A percentile compares a stretch with the other conserved stretches of the same genome.
Conservation (phyloP, 2,113 vertebrate genomes). For the Brachionichthys hirsutus region DNA sequence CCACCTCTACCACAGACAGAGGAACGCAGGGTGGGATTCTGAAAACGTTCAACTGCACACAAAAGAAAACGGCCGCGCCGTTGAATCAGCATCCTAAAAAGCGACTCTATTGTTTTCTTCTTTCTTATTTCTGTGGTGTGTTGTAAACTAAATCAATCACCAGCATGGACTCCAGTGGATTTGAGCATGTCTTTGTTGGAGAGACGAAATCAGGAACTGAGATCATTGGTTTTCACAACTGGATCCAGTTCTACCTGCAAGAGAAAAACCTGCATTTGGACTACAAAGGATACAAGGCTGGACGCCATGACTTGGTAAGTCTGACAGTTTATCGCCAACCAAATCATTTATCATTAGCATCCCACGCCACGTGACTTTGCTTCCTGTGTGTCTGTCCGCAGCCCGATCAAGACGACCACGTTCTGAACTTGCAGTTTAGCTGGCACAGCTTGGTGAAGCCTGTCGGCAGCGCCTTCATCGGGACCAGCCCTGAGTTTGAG, state of each 20-base stretch:
- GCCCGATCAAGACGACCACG: slow-evolving; percentile 84
- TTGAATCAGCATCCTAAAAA: neutral
- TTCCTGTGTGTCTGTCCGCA: slow-evolving; percentile 47
- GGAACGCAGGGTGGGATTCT: slow-evolving; percentile 74
- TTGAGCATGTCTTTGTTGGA: slow-evolving; percentile 88
- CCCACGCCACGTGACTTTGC: neutral
- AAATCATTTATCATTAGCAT: neutral
- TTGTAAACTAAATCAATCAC: slow-evolving; percentile 3
- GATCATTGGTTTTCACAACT: slow-evolving; percentile 87
- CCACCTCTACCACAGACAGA: slow-evolving; percentile 81
- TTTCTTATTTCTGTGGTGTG: slow-evolving; percentile 4
- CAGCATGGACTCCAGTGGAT: slow-evolving; percentile 84
- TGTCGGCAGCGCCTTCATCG: slow-evolving; percentile 82
- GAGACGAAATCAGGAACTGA: slow-evolving; percentile 79
- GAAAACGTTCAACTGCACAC: neutral
- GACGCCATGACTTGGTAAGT: slow-evolving; percentile 53
- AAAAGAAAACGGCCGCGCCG: neutral
- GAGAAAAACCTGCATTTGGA: slow-evolving; percentile 80
- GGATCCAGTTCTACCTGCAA: slow-evolving; percentile 89
- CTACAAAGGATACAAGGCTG: slow-evolving; percentile 84
- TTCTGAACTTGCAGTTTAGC: slow-evolving; percentile 88
- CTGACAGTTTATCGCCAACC: neutral
- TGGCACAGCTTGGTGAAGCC: slow-evolving; percentile 85
- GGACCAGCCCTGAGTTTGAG: slow-evolving; percentile 86
- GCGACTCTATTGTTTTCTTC: neutral